Evolutionary conservation across 2,113 vertebrate species (phyloP).

Genomic region (Micromys minutus): DNA sequence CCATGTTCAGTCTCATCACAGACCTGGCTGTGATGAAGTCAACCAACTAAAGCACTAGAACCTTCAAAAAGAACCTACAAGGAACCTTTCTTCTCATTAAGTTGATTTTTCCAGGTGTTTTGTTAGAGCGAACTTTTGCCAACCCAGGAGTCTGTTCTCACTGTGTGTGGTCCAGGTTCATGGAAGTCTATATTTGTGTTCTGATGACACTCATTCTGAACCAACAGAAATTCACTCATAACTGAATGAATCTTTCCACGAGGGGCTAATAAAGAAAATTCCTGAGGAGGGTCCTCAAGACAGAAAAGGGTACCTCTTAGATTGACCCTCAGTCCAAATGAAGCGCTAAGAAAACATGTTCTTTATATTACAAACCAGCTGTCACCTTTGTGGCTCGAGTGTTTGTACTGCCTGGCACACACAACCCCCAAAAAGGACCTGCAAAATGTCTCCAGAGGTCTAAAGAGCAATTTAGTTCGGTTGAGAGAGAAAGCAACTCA

Average conservation of each 20-base stretch:
- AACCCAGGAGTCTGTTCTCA: neutral
- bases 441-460: neutral
- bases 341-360: neutral
- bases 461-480: neutral
- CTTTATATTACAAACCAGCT: neutral
- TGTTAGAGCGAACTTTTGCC: neutral
- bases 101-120: neutral
- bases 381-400: neutral
- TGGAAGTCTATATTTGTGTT: neutral
- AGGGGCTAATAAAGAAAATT: neutral
- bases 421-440: too few species aligned
- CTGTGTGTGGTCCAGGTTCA: neutral
- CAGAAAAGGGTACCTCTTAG: neutral
- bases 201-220: neutral
- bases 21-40: neutral
- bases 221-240: neutral
- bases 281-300: neutral
- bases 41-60: too few species aligned
- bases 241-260: neutral
- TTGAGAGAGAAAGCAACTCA: neutral
- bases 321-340: neutral
- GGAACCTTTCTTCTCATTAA: neutral
- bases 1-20: neutral
- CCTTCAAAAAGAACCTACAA: neutral
- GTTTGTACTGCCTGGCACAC: neutral